Conservation (phyloP, 2,888 invertebrate genomes). For the Nyleta sp. region DNA sequence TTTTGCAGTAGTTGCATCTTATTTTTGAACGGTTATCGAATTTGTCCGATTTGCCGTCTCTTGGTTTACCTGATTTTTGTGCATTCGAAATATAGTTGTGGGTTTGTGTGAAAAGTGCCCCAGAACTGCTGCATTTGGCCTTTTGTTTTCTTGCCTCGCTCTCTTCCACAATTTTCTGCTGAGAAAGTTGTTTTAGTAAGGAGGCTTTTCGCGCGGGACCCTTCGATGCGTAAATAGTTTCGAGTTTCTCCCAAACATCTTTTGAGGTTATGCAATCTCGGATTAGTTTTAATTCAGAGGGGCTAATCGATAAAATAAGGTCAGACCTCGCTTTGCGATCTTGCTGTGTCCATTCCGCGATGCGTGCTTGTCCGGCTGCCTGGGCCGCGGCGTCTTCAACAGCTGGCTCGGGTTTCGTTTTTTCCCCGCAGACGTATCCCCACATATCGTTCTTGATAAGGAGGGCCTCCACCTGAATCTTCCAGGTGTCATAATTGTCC, state of each 20-base stretch:
- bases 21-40: neutral
- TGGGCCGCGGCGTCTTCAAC: no score
- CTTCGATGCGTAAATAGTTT: slow-evolving; percentile 23
- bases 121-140: neutral
- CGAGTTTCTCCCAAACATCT: slow-evolving; percentile 41
- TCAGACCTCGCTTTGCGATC: neutral
- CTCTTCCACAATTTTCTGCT: neutral
- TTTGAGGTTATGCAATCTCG: neutral
- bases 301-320: slow-evolving; percentile 8
- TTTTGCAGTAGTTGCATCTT: neutral
- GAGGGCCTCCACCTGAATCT: neutral
- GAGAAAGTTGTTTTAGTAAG: no score
- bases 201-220: slow-evolving; percentile 44
- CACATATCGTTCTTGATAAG: neutral
- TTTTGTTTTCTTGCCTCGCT: neutral
- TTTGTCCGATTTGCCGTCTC: neutral
- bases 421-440: neutral
- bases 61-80: no score
- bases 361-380: no score
- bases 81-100: neutral
- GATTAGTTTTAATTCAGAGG: neutral
- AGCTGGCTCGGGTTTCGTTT: neutral
- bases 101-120: neutral
- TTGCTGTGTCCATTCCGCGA: neutral
- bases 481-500: neutral